phyloP scores from a whole-genome alignment of 2,113 vertebrate species.

The Narcine bancroftii region DNA sequence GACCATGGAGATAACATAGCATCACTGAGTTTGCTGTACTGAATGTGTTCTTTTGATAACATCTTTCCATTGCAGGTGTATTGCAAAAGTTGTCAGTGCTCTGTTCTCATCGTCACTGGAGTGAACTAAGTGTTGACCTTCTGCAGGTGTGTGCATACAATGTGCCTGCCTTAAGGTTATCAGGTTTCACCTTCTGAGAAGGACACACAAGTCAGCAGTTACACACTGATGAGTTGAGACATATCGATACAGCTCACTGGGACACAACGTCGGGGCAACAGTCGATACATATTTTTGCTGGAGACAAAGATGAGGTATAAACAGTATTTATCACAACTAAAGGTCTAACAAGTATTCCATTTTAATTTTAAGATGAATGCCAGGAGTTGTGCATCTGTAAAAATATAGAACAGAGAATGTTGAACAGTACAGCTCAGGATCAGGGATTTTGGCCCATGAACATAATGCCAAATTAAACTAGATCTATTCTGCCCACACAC shows the following conservation, averaged over 20 bases:
- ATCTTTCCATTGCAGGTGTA: slow-evolving; percentile 61
- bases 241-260: neutral
- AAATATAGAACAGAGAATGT: too few relatives aligned
- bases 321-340: neutral
- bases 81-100: slow-evolving; percentile 57
- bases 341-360: neutral
- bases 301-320: slow-evolving; percentile 12
- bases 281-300: slow-evolving; percentile 16
- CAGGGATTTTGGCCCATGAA: too few relatives aligned
- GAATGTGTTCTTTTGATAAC: slow-evolving; percentile 28
- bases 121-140: slow-evolving; percentile 59
- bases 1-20: neutral
- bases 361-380: neutral
- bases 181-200: slow-evolving; percentile 51
- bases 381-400: too few relatives aligned
- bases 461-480: too few relatives aligned
- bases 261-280: neutral
- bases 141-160: slow-evolving; percentile 48
- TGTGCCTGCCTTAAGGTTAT: slow-evolving; percentile 45
- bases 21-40: slow-evolving; percentile 19
- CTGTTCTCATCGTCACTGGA: slow-evolving; percentile 57
- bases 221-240: slow-evolving; percentile 5
- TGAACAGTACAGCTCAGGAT: too few relatives aligned
- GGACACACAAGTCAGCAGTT: slow-evolving; percentile 9
- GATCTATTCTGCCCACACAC: too few relatives aligned